Conservation (phyloP, 2,888 invertebrate species). For the Serripes groenlandicus region DNA sequence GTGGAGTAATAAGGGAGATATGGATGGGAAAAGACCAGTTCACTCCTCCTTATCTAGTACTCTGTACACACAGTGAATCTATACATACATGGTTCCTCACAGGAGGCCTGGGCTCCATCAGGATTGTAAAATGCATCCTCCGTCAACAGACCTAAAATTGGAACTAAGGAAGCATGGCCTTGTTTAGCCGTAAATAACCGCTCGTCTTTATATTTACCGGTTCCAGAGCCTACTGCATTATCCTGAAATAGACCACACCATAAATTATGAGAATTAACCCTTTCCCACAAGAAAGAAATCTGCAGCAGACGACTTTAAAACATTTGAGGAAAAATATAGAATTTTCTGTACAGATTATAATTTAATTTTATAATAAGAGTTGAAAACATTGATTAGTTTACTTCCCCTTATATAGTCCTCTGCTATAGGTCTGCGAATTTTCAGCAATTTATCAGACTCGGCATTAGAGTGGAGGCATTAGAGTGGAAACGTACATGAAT, state of each 20-base stretch:
- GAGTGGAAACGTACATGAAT: no score
- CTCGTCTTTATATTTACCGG: slow-evolving; percentile 87
- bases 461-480: no score
- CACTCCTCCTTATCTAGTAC: no score
- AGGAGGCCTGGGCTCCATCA: background rate
- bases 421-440: no score
- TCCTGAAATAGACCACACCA: slow-evolving; percentile 85
- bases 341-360: background rate
- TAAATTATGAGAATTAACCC: background rate
- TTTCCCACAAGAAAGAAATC: background rate
- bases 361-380: no score
- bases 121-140: slow-evolving; percentile 83
- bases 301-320: background rate
- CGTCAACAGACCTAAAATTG: slow-evolving; percentile 87
- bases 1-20: no score
- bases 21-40: no score
- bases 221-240: slow-evolving; percentile 88
- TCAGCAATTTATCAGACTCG: no score
- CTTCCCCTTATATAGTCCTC: no score
- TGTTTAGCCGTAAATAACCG: slow-evolving; percentile 87
- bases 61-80: no score
- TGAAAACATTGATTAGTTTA: no score
- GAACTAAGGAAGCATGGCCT: slow-evolving; percentile 87
- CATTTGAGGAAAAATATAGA: background rate
- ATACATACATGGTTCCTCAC: slow-evolving; percentile 1